These are phyloP conservation scores for Chironomus striatipennis DNA, from an alignment of 1,140 invertebrate genomes.

Conservation along the genomic window DNA sequence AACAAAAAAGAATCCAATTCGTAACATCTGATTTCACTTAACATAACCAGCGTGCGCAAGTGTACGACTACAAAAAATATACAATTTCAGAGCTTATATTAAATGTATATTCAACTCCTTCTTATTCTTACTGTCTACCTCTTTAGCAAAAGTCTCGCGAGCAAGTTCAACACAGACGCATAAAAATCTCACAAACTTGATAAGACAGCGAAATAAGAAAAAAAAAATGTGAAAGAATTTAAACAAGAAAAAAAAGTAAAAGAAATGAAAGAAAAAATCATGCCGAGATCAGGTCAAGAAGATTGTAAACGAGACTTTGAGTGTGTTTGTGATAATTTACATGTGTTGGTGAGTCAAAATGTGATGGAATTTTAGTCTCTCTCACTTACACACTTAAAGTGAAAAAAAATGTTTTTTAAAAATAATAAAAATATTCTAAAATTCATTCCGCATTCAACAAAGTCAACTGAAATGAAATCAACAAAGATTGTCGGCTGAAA, in stretches of 20 bases:
- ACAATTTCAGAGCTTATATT: neutral
- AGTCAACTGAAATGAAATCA: no score
- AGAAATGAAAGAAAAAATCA: neutral
- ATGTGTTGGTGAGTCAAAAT: neutral
- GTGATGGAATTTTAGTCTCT: no score
- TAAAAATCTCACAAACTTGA: neutral
- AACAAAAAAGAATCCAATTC: neutral
- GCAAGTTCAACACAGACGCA: neutral
- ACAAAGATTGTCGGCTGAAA: no score
- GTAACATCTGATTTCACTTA: neutral
- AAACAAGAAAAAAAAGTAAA: neutral
- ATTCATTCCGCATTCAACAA: no score
- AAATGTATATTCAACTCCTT: neutral
- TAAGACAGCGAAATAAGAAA: neutral
- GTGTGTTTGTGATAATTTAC: neutral
- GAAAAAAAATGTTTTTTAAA: no score
- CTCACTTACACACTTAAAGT: no score
- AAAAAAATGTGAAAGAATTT: neutral
- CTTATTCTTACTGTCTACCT: neutral
- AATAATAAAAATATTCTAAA: no score
- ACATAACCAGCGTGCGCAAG: slow-evolving; percentile 7
- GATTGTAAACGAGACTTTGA: neutral
- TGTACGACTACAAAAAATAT: neutral
- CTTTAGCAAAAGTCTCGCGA: neutral
- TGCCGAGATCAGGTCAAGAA: neutral